Evolutionary conservation across 2,888 invertebrate species (phyloP).

Genomic region (Mimas tiliae): DNA sequence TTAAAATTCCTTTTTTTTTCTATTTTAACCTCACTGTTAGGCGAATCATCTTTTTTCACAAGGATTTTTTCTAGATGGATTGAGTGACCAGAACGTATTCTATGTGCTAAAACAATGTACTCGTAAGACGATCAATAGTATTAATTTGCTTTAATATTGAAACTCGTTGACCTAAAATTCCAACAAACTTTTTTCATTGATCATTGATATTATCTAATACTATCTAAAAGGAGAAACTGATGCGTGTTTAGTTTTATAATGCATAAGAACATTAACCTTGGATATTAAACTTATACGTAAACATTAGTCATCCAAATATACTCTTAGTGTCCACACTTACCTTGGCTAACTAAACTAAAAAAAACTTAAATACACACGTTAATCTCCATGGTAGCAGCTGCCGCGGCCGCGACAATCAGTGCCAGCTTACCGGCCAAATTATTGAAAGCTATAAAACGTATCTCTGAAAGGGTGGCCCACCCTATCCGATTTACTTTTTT

Average conservation of each 20-base stretch:
- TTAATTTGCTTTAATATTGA: no score
- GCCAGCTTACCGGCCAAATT: slow-evolving; percentile 80
- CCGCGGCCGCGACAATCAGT: slow-evolving; percentile 72
- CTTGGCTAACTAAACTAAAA: slow-evolving; percentile 54
- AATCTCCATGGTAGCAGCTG: slow-evolving; percentile 78
- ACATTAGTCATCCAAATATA: slow-evolving; percentile 44
- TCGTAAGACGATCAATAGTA: no score
- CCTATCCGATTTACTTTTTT: slow-evolving; percentile 74
- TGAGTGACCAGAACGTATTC: no score
- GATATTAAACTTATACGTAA: slow-evolving; percentile 33
- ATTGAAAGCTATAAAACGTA: slow-evolving; percentile 84
- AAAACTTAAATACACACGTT: slow-evolving; percentile 65
- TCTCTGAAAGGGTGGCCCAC: slow-evolving; percentile 79
- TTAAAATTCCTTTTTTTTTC: no score
- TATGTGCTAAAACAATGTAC: no score
- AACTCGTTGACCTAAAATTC: no score
- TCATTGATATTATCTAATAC: background rate
- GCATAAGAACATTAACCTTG: slow-evolving; percentile 32
- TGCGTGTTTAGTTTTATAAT: background rate
- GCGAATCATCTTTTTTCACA: no score
- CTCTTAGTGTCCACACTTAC: slow-evolving; percentile 59
- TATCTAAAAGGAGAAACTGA: background rate
- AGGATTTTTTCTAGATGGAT: no score
- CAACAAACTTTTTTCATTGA: no score
- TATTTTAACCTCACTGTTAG: no score